Conservation (phyloP, 2,113 vertebrate genomes). For the Rhegmatorhina hoffmannsi region DNA sequence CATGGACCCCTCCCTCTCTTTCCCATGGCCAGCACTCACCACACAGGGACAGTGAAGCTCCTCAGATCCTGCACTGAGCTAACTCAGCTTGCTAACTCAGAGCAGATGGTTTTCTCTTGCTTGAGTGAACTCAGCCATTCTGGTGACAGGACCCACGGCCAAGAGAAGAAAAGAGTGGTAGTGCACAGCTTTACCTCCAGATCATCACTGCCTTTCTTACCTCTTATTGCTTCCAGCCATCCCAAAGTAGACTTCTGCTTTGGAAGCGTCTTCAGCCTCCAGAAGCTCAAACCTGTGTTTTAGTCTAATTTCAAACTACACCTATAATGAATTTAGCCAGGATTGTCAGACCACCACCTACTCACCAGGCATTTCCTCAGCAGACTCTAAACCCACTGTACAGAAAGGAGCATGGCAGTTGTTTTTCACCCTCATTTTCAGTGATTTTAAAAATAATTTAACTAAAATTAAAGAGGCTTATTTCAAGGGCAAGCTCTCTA, state of each 20-base stretch:
- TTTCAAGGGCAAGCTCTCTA: not conserved
- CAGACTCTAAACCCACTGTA: not conserved
- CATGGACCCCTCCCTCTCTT: fast-evolving
- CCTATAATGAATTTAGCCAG: not conserved
- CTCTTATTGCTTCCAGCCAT: not conserved
- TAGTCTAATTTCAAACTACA: not conserved
- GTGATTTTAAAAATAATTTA: not conserved
- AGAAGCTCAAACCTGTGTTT: not conserved
- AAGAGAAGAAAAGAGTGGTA: not conserved
- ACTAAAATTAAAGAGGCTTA: not conserved
- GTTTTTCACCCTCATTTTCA: not conserved
- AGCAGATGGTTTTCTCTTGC: not conserved
- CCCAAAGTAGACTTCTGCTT: not conserved
- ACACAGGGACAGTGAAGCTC: not conserved
- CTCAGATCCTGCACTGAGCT: not conserved
- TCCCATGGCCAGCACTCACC: not conserved
- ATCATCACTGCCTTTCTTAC: not conserved
- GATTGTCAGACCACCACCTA: not conserved
- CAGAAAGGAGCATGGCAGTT: not conserved
- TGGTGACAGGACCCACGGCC: not conserved
- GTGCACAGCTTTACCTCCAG: not conserved
- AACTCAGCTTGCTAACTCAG: not conserved
- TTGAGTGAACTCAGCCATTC: not conserved
- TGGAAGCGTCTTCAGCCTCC: not conserved
- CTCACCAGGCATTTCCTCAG: not conserved